Base-by-base conservation (phyloP, 1,140 invertebrate species). In the Sogatella furcifera region DNA sequence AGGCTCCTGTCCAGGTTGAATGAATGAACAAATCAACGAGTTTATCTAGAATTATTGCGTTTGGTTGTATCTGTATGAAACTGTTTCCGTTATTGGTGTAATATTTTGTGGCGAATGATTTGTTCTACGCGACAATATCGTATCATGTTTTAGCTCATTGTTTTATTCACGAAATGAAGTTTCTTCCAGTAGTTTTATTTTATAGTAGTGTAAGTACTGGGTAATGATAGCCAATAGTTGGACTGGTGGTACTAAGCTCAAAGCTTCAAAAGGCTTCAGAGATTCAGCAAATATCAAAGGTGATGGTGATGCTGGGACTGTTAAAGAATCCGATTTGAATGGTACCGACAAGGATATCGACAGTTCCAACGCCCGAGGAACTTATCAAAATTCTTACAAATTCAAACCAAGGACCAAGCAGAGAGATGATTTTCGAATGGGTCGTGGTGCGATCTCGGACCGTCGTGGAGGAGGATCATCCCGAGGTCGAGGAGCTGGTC, bases 191-290 rank as follows among this genome's bases (percentile, higher is more conserved):
- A 17, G 46, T 49, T 49, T 49, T 49, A 22, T 49, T 49, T 49
- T 17, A 49, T 49, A 57, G 55, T 62, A 54, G 58, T 62, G 61
- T 62, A 57, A 58, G 42, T 54, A 54, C 14, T 54, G 58, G 61
- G 61, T 62, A 62, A 62, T 62, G 62, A 59, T 63, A 60, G 56
- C 53, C 62, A 63, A 59, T 57, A 63, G 38, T 28, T 52, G 38
- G 15, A 53, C 49, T 22, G 56, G 57, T 44, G 21, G 46, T 22
- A 49, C 10, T 22, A 59, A 63, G 57, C 57, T 60, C 52, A 63
- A 63, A 46, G 62, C 62, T 63, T 63, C 52, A 19, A 62, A 62
- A 57, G 55, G 54, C 22, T 60, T 60, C 58, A 59, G 46, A 34
- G 57, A 59, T 34, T 41, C 61, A 52, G 61, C 59, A n/a, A 42